These are phyloP conservation scores for Selenia dentaria DNA, from an alignment of 2,888 invertebrate genomes.

Conservation along the genomic window DNA sequence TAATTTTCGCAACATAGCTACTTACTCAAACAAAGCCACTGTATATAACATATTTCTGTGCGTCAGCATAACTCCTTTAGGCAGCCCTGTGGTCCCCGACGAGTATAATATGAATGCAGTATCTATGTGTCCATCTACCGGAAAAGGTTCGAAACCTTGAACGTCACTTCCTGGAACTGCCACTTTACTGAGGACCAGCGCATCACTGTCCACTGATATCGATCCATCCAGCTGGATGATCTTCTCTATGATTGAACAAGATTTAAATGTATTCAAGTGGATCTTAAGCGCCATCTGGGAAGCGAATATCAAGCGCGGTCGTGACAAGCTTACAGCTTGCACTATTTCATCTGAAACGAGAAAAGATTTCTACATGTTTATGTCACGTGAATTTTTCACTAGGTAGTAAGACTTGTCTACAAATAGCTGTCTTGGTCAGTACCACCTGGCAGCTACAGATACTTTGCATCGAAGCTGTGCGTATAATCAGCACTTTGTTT, in stretches of 20 bases:
- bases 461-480: no score
- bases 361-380: no score
- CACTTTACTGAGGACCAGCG: conserved; percentile 38
- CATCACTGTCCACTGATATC: conserved; percentile 44
- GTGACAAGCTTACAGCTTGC: conserved; percentile 87
- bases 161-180: conserved; percentile 31
- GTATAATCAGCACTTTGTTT: no score
- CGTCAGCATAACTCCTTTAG: conserved; percentile 90
- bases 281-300: conserved; percentile 69
- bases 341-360: conserved; percentile 53
- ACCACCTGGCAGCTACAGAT: no score
- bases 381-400: no score
- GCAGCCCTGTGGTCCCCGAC: conserved; percentile 90
- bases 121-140: conserved; percentile 48
- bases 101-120: conserved; percentile 79
- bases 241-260: conserved; percentile 63
- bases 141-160: conserved; percentile 38
- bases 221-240: conserved; percentile 86
- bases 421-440: no score
- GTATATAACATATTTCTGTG: conserved; percentile 77
- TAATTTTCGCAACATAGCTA: no score
- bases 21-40: conserved; percentile 77
- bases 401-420: no score
- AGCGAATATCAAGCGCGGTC: conserved; percentile 86
- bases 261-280: conserved; percentile 45